Base-by-base conservation (phyloP, 2,888 invertebrate species). In the Dryobotodes eremita region DNA sequence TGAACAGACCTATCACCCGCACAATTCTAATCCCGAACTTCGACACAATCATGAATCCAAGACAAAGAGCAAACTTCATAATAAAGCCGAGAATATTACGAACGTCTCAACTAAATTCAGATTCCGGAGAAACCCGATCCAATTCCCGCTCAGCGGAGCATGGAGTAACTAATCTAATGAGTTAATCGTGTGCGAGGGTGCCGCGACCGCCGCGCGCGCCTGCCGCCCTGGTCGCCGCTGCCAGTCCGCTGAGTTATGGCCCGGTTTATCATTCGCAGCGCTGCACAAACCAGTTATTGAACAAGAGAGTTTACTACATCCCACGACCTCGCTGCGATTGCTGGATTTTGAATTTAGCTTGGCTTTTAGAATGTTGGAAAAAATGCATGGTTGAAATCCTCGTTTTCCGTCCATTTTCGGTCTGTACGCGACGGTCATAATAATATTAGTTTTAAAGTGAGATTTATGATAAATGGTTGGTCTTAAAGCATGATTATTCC, bases 81-180 rank as follows among this genome's bases (percentile, higher is more conserved):
- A 62, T 69, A 77, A 15, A 72, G 17, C 36, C 10, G 78, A 55
- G 70, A 77, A 57, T 79, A 86, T 86, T 68, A 84, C 46, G 64
- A 79, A 66, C 59, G 61, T 79, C 79, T 86, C 79, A 83, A 84
- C 86, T 86, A 76, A 86, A 86, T 86, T 84, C 71, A 71, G 86
- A 84, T 86, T 79, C 55, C 57, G 42, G 55, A 71, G 87, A 79
- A 86, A 76, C 64, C 86, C 79, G 84, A 86, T 83, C 87, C 84
- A 83, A 86, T 85, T 86, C 87, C 68, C 53, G 77, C 46, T 71
- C 85, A 84, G 68, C 62, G 72, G 75, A 85, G 84, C 85, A 72
- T 84, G 84, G 86, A 80, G 87, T 84, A 84, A 85, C 85, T 85
- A 85, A 85, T 85, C 84, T 84, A 86, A 86, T 80, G 84, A 87